A percentile compares a stretch with the other conserved stretches of the same genome.
These are phyloP conservation scores for Anhinga anhinga DNA, from an alignment of 2,113 vertebrate species.

Conservation along the genomic window DNA sequence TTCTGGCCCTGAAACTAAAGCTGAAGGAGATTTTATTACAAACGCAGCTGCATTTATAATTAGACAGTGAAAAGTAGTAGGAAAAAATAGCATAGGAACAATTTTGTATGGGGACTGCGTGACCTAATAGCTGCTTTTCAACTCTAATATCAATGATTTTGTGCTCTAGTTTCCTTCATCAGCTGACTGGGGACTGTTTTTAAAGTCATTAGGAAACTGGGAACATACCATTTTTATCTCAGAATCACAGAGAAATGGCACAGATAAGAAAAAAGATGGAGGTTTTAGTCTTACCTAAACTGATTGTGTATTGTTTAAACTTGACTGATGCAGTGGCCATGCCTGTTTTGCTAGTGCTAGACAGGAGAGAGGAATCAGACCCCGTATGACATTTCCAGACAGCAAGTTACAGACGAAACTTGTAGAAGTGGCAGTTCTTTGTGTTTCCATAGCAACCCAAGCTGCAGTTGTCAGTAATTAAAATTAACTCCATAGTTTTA, in stretches of 20 bases:
- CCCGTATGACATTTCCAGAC: constrained; percentile 14
- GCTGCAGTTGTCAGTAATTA: constrained; percentile 62
- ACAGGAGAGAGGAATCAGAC: background rate
- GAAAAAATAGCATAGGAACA: constrained; percentile 52
- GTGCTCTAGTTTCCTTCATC: constrained; percentile 19
- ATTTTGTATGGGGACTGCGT: background rate
- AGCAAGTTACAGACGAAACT: constrained; percentile 13
- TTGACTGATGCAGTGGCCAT: background rate
- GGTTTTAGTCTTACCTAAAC: background rate
- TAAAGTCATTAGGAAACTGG: constrained; percentile 12
- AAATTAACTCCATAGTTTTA: constrained; percentile 58
- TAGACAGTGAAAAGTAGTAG: constrained; percentile 35
- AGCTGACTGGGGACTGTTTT: constrained; percentile 7
- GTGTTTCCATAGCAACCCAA: constrained; percentile 72
- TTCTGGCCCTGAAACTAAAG: constrained; percentile 22
- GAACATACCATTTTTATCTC: background rate
- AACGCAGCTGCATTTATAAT: constrained; percentile 56
- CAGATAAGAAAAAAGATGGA: background rate
- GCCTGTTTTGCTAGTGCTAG: background rate
- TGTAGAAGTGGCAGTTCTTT: constrained; percentile 4
- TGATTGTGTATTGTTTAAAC: background rate
- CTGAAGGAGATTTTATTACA: constrained; percentile 35
- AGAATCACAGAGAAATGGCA: background rate
- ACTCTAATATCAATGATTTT: background rate
- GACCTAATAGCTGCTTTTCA: constrained; percentile 44